Evolutionary conservation across 2,888 invertebrate genomes (phyloP).

Genomic region (Trichacis sp.): DNA sequence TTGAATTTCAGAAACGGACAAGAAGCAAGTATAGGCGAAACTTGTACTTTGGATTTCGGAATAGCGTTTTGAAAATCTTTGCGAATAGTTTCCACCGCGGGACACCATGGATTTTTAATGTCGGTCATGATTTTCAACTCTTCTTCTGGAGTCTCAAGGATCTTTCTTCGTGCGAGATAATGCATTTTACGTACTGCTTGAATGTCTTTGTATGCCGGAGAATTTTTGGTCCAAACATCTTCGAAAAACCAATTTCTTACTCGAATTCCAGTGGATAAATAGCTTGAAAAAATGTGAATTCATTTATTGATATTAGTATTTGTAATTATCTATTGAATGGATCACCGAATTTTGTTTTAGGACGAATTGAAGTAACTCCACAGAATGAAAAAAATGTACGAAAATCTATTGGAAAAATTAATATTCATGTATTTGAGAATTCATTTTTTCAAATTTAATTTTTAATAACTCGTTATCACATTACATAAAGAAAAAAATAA

Average conservation of each 20-base stretch:
- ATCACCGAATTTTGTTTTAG: background rate
- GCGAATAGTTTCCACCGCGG: conserved; percentile 19
- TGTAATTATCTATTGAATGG: no score
- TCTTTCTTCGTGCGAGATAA: conserved; percentile 52
- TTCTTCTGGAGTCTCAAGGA: conserved; percentile 43
- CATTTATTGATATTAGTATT: no score
- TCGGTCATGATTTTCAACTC: conserved; percentile 39
- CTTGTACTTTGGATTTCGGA: conserved; percentile 31
- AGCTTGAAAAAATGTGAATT: conserved; percentile 51
- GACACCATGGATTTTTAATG: conserved; percentile 45
- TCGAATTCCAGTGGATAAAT: conserved; percentile 68
- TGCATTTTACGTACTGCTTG: conserved; percentile 68
- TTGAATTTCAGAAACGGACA: background rate
- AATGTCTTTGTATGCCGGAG: conserved; percentile 67
- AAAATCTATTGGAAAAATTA: no score
- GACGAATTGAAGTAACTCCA: background rate
- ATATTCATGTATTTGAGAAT: no score
- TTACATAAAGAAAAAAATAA: no score
- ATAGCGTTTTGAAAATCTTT: conserved; percentile 48
- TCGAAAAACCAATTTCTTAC: conserved; percentile 70
- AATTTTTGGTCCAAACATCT: conserved; percentile 69
- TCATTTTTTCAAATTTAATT: no score
- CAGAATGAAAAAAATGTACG: no score
- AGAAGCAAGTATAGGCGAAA: conserved; percentile 42
- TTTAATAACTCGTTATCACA: no score